These are phyloP conservation scores for Galaxea fascicularis DNA, from an alignment of 92 coral and sea anemone genomes.

Conservation along the genomic window DNA sequence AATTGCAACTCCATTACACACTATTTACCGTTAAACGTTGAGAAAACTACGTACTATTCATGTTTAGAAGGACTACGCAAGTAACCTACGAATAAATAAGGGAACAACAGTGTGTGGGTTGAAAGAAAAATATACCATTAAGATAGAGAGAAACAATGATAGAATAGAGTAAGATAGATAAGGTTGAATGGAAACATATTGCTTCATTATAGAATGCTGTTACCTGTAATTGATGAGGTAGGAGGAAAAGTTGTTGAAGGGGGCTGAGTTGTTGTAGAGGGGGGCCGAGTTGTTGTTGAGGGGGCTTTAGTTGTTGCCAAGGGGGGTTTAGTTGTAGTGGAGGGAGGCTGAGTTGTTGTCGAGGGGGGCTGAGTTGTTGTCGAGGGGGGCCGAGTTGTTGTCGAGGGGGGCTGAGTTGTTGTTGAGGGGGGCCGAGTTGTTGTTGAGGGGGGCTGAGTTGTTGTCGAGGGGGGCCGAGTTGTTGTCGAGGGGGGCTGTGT, in stretches of 20 bases:
- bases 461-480: conserved; percentile 12
- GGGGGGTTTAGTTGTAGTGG: conserved; percentile 4
- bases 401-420: conserved; percentile 17
- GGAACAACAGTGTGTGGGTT: no score
- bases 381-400: conserved; percentile 34
- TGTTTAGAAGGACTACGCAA: no score
- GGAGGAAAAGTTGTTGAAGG: conserved; percentile 17
- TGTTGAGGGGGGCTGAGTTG: conserved; percentile 27
- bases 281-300: background rate
- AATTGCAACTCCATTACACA: no score
- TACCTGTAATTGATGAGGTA: conserved; percentile 21
- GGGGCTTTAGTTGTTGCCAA: conserved; percentile 4
- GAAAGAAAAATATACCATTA: no score
- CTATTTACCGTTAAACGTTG: no score
- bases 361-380: conserved; percentile 15
- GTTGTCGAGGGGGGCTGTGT: conserved; percentile 33
- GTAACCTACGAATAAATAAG: no score
- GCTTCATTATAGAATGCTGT: background rate
- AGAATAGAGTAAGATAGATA: no score
- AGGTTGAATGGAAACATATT: no score
- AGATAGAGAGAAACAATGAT: no score
- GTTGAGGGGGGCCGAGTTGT: conserved; percentile 28
- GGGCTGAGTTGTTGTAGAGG: conserved; percentile 7
- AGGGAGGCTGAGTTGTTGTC: conserved; percentile 6
- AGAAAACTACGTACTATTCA: no score